phyloP scores from a whole-genome alignment of 2,113 vertebrate genomes.

The Uria aalge region DNA sequence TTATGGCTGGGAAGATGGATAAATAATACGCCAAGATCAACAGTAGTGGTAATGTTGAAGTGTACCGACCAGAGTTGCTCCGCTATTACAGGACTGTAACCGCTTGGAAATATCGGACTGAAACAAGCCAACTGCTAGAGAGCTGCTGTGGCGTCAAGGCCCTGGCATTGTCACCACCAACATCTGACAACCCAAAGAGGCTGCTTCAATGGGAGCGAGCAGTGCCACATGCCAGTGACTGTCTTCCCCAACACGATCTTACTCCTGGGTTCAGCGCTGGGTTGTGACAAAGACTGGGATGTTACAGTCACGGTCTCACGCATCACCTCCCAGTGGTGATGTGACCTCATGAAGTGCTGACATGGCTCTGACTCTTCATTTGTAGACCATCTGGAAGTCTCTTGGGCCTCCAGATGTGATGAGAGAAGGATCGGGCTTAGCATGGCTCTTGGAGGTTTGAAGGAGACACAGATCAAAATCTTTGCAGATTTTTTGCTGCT shows the following conservation, averaged over 20 bases:
- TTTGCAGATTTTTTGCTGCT: neutral
- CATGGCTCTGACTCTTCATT: neutral
- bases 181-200: neutral
- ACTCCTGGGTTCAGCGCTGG: fast-evolving
- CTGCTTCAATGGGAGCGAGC: neutral
- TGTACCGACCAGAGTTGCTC: neutral
- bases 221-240: neutral
- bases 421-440: neutral
- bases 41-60: neutral
- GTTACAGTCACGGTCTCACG: neutral
- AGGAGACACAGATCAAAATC: neutral
- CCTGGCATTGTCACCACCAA: neutral
- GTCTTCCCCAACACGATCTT: fast-evolving
- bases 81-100: neutral
- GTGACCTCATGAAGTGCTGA: neutral
- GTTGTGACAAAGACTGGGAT: neutral
- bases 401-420: neutral
- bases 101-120: neutral
- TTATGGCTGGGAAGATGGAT: conserved; percentile 28
- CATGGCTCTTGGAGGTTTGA: neutral
- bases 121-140: neutral
- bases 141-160: neutral
- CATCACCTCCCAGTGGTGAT: neutral
- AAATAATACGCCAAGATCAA: conserved; percentile 34
- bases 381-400: neutral